phyloP scores from a whole-genome alignment of 2,888 invertebrate genomes.

The Parnassius smintheus region DNA sequence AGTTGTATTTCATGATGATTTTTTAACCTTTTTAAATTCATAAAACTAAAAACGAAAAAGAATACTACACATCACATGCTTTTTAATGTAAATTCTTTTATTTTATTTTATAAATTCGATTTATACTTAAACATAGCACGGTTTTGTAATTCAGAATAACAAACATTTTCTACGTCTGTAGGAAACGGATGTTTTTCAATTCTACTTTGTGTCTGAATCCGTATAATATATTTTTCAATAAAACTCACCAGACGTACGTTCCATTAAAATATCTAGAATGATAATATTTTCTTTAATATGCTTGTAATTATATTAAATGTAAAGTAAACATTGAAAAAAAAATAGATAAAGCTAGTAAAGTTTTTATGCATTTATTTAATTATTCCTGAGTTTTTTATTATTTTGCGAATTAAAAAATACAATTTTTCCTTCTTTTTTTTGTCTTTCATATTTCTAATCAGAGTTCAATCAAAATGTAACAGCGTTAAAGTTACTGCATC shows the following conservation, averaged over 20 bases:
- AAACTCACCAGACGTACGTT: slow-evolving; percentile 47
- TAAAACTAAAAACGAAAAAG: too few relatives aligned
- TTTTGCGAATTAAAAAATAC: too few relatives aligned
- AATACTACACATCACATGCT: too few relatives aligned
- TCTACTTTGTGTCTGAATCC: slow-evolving; percentile 52
- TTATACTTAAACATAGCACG: slow-evolving; percentile 20
- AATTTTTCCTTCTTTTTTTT: too few relatives aligned
- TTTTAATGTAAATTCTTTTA: too few relatives aligned
- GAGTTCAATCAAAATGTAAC: too few relatives aligned
- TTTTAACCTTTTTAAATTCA: too few relatives aligned
- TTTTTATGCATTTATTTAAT: neutral
- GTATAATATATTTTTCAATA: slow-evolving; percentile 37
- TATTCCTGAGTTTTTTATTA: neutral
- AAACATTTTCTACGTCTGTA: slow-evolving; percentile 49
- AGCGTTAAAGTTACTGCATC: too few relatives aligned
- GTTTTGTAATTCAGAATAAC: slow-evolving; percentile 51
- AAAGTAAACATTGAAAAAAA: slow-evolving; percentile 25
- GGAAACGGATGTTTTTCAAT: slow-evolving; percentile 70
- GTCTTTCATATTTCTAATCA: too few relatives aligned
- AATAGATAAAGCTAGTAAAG: neutral
- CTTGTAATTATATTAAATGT: slow-evolving; percentile 1
- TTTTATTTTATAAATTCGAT: neutral
- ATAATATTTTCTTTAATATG: neutral
- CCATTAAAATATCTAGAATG: slow-evolving; percentile 27
- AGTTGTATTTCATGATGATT: too few relatives aligned